Conservation (phyloP, 2,113 vertebrate species). For the Neodon shergylaensis region DNA sequence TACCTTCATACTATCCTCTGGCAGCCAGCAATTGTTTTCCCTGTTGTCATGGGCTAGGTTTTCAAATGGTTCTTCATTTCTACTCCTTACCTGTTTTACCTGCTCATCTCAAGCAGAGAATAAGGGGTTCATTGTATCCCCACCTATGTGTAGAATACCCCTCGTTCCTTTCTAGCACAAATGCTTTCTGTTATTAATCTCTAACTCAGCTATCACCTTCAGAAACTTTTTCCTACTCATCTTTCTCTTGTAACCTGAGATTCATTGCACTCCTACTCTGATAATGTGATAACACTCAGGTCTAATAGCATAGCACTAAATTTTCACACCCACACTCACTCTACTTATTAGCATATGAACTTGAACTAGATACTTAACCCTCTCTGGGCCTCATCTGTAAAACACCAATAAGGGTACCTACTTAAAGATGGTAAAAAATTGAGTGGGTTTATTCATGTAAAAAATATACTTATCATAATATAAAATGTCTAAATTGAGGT, state of each 20-base stretch:
- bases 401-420: background rate
- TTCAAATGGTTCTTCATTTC: background rate
- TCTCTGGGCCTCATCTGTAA: slow-evolving; percentile 34
- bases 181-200: slow-evolving; percentile 5
- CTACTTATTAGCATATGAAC: background rate
- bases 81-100: background rate
- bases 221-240: slow-evolving; percentile 9
- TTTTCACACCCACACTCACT: slow-evolving; percentile 10
- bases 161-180: background rate
- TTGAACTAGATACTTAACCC: slow-evolving; percentile 23
- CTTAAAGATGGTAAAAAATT: background rate
- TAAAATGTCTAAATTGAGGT: background rate
- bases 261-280: background rate
- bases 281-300: background rate
- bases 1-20: background rate
- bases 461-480: slow-evolving; percentile 1
- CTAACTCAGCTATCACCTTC: slow-evolving; percentile 32
- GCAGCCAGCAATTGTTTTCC: background rate
- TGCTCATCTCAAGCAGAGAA: background rate
- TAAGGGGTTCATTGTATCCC: background rate
- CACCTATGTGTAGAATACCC: background rate
- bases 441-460: background rate
- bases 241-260: background rate
- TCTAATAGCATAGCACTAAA: background rate
- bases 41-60: background rate